phyloP scores from a whole-genome alignment of 2,888 invertebrate genomes.

The Heliconius ismenius region DNA sequence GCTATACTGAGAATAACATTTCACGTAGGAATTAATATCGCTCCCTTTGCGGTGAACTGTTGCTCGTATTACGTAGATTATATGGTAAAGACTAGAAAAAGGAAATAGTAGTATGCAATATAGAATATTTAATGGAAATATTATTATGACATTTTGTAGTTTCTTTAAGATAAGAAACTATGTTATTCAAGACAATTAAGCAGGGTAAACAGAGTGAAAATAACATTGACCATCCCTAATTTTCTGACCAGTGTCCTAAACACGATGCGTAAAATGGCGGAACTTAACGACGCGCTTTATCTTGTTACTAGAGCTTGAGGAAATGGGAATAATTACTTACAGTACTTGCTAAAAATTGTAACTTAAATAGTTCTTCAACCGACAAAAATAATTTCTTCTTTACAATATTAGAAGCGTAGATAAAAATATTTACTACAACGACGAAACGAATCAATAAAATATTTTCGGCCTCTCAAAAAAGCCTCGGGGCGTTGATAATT shows the following conservation, averaged over 20 bases:
- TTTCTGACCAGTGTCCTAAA: no score
- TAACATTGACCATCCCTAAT: no score
- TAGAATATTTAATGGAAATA: neutral
- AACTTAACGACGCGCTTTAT: no score
- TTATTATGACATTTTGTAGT: neutral
- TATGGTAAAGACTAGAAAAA: neutral
- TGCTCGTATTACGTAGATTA: constrained; percentile 32
- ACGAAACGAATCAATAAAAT: neutral
- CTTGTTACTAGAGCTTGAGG: no score
- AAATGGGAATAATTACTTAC: no score
- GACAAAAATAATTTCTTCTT: neutral
- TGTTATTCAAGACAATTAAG: neutral
- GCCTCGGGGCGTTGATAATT: constrained; percentile 7
- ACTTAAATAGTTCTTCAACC: neutral
- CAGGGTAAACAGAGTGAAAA: no score
- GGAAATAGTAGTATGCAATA: neutral
- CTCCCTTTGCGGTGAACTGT: constrained; percentile 40
- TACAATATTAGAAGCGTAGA: neutral
- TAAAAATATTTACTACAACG: neutral
- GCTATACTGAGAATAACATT: constrained; percentile 39
- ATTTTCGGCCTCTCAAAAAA: neutral
- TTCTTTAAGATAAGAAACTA: neutral
- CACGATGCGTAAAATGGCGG: no score
- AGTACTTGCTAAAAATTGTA: no score
- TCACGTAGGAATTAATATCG: constrained; percentile 41